phyloP scores from a whole-genome alignment of 2,113 vertebrate genomes.

The Hemibagrus wyckioides region DNA sequence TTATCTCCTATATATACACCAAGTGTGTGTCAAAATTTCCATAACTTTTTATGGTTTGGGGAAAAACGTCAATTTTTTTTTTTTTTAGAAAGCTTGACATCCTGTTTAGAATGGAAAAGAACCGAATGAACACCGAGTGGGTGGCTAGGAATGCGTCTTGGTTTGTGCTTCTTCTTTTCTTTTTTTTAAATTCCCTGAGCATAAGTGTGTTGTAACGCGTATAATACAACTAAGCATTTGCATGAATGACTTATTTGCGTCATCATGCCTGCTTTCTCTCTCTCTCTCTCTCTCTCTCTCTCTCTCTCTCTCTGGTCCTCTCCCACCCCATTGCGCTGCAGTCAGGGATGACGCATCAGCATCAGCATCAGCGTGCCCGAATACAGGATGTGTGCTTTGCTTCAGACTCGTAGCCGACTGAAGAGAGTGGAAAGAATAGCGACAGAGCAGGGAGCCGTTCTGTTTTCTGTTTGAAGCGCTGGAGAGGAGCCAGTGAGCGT shows the following conservation, averaged over 20 bases:
- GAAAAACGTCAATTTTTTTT: neutral
- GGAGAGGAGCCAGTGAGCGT: constrained; percentile 69
- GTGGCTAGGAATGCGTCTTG: neutral
- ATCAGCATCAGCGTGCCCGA: constrained; percentile 54
- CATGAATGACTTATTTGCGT: constrained; percentile 28
- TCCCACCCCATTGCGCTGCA: constrained; percentile 63
- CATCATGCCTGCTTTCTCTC: constrained; percentile 47
- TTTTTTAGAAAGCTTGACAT: constrained; percentile 28
- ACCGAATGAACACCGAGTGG: constrained; percentile 2
- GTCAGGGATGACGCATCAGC: constrained; percentile 75
- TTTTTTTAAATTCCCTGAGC: neutral
- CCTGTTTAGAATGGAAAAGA: constrained; percentile 36
- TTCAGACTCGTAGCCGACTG: constrained; percentile 61
- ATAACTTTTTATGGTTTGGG: constrained; percentile 29
- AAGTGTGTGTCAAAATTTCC: constrained; percentile 27
- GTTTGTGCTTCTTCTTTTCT: neutral
- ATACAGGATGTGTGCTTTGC: constrained; percentile 71
- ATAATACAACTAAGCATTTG: neutral
- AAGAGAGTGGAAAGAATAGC: constrained; percentile 33
- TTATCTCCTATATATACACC: neutral
- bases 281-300: constrained; percentile 54
- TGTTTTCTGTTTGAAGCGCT: constrained; percentile 52
- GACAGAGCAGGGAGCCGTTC: constrained; percentile 57
- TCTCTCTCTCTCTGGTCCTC: constrained; percentile 45
- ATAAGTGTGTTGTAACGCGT: too few relatives aligned